Base-by-base conservation (phyloP, 92 coral and sea anemone species). In the Porites rus region DNA sequence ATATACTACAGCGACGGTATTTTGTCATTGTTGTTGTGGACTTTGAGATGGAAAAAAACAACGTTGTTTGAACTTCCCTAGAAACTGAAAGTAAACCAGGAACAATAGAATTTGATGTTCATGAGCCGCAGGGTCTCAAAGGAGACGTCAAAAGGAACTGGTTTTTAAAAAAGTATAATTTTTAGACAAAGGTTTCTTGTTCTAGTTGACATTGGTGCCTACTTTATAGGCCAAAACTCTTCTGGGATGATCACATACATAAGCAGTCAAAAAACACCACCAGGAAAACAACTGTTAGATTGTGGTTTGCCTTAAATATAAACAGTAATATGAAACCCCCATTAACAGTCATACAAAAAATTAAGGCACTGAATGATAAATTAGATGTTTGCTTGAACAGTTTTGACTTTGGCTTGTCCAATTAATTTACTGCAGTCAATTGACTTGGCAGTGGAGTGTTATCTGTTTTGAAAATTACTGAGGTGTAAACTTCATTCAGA, bases 11-110 rank as follows among this genome's bases (percentile, higher is more conserved):
- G 46, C 6, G 46, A 38, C 46, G 6, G 0, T 38, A 38, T 38
- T 38, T 38, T 38, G 46, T 38, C 46, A 6, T 6, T 38, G 46
- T 38, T 38, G 46, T 38, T 38, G 4, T 38, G 46, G 6, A 38
- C 46, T 38, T 38, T 38, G 46, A 3, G 46, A 38, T 38, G 46
- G 14, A 12, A 56, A 11, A 56, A 11, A 56, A 11, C 61, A 56
- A 56, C 1, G 14, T 38, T 38, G 46, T 38, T 38, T 38, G 13
- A 74, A 74, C 78, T 52, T 74, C 78, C 78, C 52, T 51, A 53
- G 78, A 52, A 73, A 11, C 77, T 73, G 77, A 73, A 73, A 73
- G 17, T 18, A 9, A 10, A 38, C 18, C 54, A 71, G 54, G 58
- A 71, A 71, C 8, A 16, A 18, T 2, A 7, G 3, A 18, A 62